These are phyloP conservation scores for Siderastrea siderea DNA, from an alignment of 92 coral and sea anemone species.

Conservation along the genomic window DNA sequence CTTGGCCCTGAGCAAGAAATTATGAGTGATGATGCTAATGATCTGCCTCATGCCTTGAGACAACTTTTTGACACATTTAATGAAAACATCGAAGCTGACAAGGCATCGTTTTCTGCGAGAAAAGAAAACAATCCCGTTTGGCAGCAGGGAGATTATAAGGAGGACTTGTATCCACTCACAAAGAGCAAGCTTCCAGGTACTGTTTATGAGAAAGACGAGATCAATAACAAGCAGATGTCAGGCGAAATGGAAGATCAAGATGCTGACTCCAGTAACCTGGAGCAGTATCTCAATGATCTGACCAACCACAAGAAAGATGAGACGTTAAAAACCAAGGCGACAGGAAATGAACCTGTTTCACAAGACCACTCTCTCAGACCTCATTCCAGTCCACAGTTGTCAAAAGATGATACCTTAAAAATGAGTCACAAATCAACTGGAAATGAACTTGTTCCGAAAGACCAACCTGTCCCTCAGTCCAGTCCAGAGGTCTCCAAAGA, in stretches of 20 bases:
- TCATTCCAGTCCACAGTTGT: not conserved
- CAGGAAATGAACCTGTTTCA: not conserved
- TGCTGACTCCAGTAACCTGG: not conserved
- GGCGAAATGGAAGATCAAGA: not conserved
- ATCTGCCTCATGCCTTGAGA: not conserved
- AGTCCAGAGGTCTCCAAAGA: not conserved
- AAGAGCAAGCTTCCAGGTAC: not conserved
- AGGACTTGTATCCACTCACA: not conserved
- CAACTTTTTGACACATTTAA: not conserved
- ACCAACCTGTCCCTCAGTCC: not conserved
- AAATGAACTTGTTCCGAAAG: not conserved
- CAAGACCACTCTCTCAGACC: not conserved
- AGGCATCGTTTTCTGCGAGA: not conserved
- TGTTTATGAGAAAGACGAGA: not conserved
- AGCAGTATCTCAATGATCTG: conserved; percentile 5
- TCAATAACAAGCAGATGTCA: not conserved
- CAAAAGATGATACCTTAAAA: not conserved
- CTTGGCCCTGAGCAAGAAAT: conserved; percentile 8
- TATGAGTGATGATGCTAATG: not conserved
- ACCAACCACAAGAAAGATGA: not conserved
- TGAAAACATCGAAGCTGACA: conserved; percentile 3
- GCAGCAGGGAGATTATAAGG: not conserved
- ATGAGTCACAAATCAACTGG: not conserved
- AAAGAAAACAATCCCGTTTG: not conserved
- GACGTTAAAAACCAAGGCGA: not conserved